Conservation (phyloP, 2,888 invertebrate genomes). For the Watsonalla cultraria region DNA sequence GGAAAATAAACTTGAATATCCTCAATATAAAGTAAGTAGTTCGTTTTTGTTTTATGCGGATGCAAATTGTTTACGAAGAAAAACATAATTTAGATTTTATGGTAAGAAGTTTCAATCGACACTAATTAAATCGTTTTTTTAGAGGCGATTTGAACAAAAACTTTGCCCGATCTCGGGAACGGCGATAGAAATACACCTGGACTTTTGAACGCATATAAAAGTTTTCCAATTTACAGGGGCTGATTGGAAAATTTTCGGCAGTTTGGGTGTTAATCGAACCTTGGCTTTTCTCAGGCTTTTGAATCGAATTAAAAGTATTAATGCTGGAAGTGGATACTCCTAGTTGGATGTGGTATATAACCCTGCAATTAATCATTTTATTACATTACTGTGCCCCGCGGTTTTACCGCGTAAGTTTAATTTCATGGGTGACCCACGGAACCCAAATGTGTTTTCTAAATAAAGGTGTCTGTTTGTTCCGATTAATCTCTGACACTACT, state of each 20-base stretch:
- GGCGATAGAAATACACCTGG: constrained; percentile 75
- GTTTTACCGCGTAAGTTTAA: too few relatives aligned
- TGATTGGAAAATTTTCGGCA: constrained; percentile 76
- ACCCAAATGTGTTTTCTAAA: too few relatives aligned
- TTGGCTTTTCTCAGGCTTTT: constrained; percentile 62
- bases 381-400: too few relatives aligned
- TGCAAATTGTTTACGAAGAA: neutral
- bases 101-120: constrained; percentile 39
- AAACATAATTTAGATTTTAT: constrained; percentile 26
- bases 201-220: constrained; percentile 77
- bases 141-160: constrained; percentile 58
- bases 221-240: constrained; percentile 77
- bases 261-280: constrained; percentile 74
- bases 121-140: constrained; percentile 61
- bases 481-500: too few relatives aligned
- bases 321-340: constrained; percentile 18
- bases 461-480: too few relatives aligned
- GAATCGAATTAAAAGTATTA: constrained; percentile 55
- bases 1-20: neutral
- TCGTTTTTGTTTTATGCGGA: too few relatives aligned
- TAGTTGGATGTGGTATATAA: neutral
- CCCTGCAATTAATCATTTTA: too few relatives aligned
- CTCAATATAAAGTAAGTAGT: neutral
- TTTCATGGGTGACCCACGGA: too few relatives aligned
- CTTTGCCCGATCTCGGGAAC: constrained; percentile 44